Evolutionary conservation across 2,888 invertebrate species (phyloP).

Genomic region (Drosophila pegasa): DNA sequence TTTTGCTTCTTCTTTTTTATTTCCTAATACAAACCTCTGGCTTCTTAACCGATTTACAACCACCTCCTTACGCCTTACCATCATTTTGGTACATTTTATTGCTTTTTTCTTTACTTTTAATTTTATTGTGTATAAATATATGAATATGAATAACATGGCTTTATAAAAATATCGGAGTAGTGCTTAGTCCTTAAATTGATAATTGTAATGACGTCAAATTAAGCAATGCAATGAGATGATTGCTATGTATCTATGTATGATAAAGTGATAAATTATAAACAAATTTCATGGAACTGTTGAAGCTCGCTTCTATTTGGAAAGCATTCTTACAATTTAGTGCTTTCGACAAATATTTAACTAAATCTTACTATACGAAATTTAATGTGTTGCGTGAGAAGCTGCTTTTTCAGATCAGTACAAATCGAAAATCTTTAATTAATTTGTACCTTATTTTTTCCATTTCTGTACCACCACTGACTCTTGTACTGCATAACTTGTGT

Average conservation of each 20-base stretch:
- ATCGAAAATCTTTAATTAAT: neutral
- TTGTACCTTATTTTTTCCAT: conserved; percentile 11
- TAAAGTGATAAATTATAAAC: neutral
- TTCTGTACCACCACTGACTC: conserved; percentile 12
- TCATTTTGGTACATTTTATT: neutral
- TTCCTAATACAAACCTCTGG: neutral
- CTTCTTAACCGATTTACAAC: neutral
- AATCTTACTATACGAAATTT: neutral
- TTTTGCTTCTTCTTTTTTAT: neutral
- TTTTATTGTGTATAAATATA: neutral
- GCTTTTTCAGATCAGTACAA: conserved; percentile 1
- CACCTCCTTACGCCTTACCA: neutral
- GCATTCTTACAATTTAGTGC: neutral
- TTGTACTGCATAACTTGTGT: neutral
- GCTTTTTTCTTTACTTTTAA: too few species aligned
- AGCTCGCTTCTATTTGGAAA: neutral
- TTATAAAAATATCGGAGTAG: neutral
- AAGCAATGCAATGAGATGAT: too few species aligned
- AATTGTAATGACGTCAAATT: neutral
- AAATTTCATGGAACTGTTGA: neutral
- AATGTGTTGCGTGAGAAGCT: neutral
- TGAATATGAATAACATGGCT: neutral
- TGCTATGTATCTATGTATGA: neutral
- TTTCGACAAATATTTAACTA: neutral
- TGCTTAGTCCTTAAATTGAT: neutral